These are phyloP conservation scores for Holacanthella duospinosa DNA, from an alignment of 2,888 invertebrate genomes.

Conservation along the genomic window DNA sequence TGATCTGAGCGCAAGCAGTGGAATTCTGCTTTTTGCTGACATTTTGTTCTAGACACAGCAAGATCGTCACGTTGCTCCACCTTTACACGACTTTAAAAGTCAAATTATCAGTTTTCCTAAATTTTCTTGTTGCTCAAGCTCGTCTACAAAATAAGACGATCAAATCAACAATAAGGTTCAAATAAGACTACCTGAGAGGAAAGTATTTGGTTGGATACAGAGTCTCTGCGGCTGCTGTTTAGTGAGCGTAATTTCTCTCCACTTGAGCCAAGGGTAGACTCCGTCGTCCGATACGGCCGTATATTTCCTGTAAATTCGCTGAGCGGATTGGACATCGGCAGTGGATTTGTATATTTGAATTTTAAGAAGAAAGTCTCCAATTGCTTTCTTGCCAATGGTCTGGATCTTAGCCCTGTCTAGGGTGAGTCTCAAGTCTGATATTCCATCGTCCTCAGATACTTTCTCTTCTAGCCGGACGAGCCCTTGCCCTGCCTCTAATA, in stretches of 20 bases:
- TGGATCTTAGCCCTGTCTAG: slow-evolving; percentile 67
- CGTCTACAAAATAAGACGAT: not conserved
- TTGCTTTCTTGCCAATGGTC: slow-evolving; percentile 71
- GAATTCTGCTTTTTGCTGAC: no score
- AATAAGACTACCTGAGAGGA: slow-evolving; percentile 45
- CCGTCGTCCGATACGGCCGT: slow-evolving; percentile 61
- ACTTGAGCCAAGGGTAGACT: slow-evolving; percentile 61
- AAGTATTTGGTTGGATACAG: slow-evolving; percentile 80
- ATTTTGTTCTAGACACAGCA: no score
- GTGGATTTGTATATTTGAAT: slow-evolving; percentile 85
- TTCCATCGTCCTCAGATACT: slow-evolving; percentile 56
- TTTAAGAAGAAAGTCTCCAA: slow-evolving; percentile 73
- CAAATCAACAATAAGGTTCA: no score
- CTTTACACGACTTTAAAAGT: no score
- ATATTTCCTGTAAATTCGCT: slow-evolving; percentile 66
- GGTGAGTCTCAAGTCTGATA: slow-evolving; percentile 61
- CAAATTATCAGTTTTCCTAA: not conserved
- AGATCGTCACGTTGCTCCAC: no score
- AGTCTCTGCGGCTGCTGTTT: slow-evolving; percentile 85
- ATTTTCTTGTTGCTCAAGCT: not conserved
- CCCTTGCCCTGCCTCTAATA: slow-evolving; percentile 75
- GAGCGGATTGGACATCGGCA: slow-evolving; percentile 64
- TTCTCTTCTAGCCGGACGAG: slow-evolving; percentile 63
- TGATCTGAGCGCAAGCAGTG: no score
- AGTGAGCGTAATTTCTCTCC: slow-evolving; percentile 76